Evolutionary conservation across 2,888 invertebrate species (phyloP).

Genomic region (Nephrotoma flavescens): DNA sequence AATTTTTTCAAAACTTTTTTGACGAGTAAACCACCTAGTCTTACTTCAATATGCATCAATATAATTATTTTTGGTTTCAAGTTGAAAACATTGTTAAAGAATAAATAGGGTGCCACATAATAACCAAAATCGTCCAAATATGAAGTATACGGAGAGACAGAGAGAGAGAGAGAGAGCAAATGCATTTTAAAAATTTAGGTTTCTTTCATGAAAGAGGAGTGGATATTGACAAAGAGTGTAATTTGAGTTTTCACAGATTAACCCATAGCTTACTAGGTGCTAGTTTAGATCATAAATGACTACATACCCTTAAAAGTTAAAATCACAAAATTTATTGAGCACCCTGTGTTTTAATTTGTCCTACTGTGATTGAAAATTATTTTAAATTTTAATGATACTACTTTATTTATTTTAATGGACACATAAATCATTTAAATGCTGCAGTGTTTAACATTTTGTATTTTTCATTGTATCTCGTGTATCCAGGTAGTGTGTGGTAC

Average conservation of each 20-base stretch:
- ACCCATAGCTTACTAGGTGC: too few relatives aligned
- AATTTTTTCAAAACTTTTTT: neutral
- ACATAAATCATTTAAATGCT: neutral
- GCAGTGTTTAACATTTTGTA: neutral
- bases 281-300: too few relatives aligned
- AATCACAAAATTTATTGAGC: too few relatives aligned
- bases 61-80: neutral
- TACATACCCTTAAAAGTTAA: too few relatives aligned
- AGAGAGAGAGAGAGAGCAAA: too few relatives aligned
- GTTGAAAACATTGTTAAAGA: neutral
- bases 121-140: neutral
- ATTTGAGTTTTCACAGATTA: too few relatives aligned
- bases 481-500: too few relatives aligned
- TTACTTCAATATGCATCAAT: neutral
- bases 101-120: neutral
- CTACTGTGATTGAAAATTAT: neutral
- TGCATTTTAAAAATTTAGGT: too few relatives aligned
- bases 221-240: too few relatives aligned
- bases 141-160: too few relatives aligned
- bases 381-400: neutral
- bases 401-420: neutral
- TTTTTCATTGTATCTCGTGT: neutral
- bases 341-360: neutral
- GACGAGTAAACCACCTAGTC: neutral
- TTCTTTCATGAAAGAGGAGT: too few relatives aligned